These are phyloP conservation scores for Ochropacha duplaris DNA, from an alignment of 2,888 invertebrate species.

Conservation along the genomic window DNA sequence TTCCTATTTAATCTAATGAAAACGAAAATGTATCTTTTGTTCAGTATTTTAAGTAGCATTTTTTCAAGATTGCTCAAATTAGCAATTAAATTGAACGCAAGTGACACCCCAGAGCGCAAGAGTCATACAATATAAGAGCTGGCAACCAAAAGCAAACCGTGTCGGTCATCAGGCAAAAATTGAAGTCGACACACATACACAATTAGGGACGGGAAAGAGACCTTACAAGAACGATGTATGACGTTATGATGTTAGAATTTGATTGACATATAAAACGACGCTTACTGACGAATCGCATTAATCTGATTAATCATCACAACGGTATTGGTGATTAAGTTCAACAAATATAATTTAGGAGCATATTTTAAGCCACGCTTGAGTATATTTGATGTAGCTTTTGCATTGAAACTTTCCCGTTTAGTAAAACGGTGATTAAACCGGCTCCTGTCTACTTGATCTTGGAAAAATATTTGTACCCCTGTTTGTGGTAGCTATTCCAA, in stretches of 20 bases:
- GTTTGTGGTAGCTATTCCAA: too few species aligned
- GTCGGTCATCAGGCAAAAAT: slow-evolving; percentile 28
- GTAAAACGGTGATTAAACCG: too few species aligned
- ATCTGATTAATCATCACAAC: slow-evolving; percentile 22
- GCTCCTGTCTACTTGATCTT: too few species aligned
- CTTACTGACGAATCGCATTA: slow-evolving; percentile 40
- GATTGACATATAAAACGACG: slow-evolving; percentile 41
- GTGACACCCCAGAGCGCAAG: background rate
- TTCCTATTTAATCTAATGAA: too few species aligned
- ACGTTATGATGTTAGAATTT: slow-evolving; percentile 31
- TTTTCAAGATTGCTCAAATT: too few species aligned
- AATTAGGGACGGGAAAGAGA: slow-evolving; percentile 41
- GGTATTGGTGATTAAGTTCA: slow-evolving; percentile 12
- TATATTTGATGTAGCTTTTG: background rate
- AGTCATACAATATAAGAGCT: background rate
- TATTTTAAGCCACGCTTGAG: background rate
- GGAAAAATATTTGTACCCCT: too few species aligned
- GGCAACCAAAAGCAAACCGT: slow-evolving; percentile 24
- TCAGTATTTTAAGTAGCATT: too few species aligned
- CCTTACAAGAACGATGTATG: slow-evolving; percentile 42
- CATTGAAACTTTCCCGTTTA: background rate
- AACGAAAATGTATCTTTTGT: too few species aligned
- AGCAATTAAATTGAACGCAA: background rate
- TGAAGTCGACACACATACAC: slow-evolving; percentile 32
- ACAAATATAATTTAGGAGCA: background rate